Evolutionary conservation across 23 tunicate species (phyloP), one percentile per base, ranked within the genome.

Genomic region (Halocynthia aurantium): DNA sequence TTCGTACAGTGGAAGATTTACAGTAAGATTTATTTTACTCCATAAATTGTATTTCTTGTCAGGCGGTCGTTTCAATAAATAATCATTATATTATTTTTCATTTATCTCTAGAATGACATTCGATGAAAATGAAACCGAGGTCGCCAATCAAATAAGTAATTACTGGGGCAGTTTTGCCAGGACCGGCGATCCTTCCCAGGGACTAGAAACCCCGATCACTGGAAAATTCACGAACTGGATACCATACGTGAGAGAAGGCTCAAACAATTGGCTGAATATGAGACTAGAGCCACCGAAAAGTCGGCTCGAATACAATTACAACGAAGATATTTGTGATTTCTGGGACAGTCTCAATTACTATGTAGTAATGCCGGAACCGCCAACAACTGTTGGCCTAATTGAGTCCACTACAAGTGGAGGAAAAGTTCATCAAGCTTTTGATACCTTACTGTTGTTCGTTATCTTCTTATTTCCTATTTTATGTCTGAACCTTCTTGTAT

Each of bases 271-370:
- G 91, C 72, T 72, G 50, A 75, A 80, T 67, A 54, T 86, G 20
- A 73, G 76, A n/a, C 56, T 86, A 9, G 17, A 49, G 56, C 85
- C 84, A 51, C 84, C 84, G 57, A 75, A 44, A 11, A 72, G 77
- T 44, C 66, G 6, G 13, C 55, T 66, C 22, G 80, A 70, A 7
- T 71, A 21, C 22, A 75, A 72, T n/a, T 87, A 76, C 52, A 61
- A 58, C 57, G 53, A 71, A 58, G 86, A 87, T 2, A 22, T 82
- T 22, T 87, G 93, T 71, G 93, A 82, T 44, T 82, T 87, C 66
- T 87, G 93, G 93, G 93, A 87, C 53, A 21, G 61, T 20, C 62
- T 76, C 22, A 83, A 80, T 15, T 63, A 71, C 61, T 87, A 87
- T 63, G 77, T 71, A 20, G 69, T 71, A 17, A 57, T 81, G 13